Conservation (phyloP, 2,888 invertebrate genomes). For the Aethes cnicana region DNA sequence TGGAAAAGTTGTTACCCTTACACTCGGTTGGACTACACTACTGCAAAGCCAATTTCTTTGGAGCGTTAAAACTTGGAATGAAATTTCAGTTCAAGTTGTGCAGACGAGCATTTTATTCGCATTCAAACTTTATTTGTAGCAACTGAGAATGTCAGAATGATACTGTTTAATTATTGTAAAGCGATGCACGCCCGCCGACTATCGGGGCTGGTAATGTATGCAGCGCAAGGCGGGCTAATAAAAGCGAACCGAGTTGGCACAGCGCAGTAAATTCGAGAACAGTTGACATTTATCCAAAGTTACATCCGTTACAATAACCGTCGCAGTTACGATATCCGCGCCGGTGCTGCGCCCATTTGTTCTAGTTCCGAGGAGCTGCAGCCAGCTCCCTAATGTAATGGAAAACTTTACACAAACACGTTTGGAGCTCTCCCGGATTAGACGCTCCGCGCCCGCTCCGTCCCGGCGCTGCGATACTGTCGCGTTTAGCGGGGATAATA, state of each 20-base stretch:
- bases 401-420: slow-evolving; percentile 72
- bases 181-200: slow-evolving; percentile 49
- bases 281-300: slow-evolving; percentile 80
- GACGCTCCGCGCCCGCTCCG: slow-evolving; percentile 39
- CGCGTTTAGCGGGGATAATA: background rate
- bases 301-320: slow-evolving; percentile 79
- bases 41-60: slow-evolving; percentile 50
- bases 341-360: slow-evolving; percentile 65
- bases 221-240: slow-evolving; percentile 76
- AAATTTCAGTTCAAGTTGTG: slow-evolving; percentile 41
- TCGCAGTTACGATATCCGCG: slow-evolving; percentile 74
- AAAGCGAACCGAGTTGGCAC: slow-evolving; percentile 64
- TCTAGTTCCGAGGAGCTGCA: slow-evolving; percentile 58
- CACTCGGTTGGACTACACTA: slow-evolving; percentile 46
- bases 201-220: slow-evolving; percentile 68
- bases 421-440: slow-evolving; percentile 57
- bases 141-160: background rate
- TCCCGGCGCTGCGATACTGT: background rate
- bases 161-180: slow-evolving; percentile 42
- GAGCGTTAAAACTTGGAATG: slow-evolving; percentile 42
- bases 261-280: slow-evolving; percentile 73
- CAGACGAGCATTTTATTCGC: slow-evolving; percentile 27
- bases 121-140: slow-evolving; percentile 29
- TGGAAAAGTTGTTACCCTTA: slow-evolving; percentile 45
- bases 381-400: slow-evolving; percentile 65